Base-by-base conservation (phyloP, 2,888 invertebrate species). In the Rambutsinella grinnellia region DNA sequence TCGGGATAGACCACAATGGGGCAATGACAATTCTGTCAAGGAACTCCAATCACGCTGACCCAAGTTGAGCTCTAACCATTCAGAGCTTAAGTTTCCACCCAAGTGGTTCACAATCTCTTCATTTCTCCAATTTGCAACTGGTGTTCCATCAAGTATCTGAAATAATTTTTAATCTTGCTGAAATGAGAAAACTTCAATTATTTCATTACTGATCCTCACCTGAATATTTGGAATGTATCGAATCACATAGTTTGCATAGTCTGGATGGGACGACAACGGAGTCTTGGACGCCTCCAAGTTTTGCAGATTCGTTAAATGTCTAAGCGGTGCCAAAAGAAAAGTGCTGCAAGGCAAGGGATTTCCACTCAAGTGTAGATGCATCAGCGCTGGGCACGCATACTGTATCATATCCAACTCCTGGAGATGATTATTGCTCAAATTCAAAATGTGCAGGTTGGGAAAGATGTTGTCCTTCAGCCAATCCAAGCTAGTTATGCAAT, bases 51-150 rank as follows among this genome's bases (percentile, higher is more conserved):
- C 78, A 6, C 78, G 27, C 61, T 67, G 72, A 1, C 82, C 81
- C n/a, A 83, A n/a, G 67, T 78, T 80, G 1, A 75, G 60, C 60
- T 83, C 83, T 10, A 83, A 44, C 83, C 83, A 83, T 26, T 81
- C 79, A 1, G 51, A 46, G 15, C 62, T 78, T 13, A 82, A 46
- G 0, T 60, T 69, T 49, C 78, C 79, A 71, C 80, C 81, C 61
- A 76, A 44, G 36, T 76, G 76, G 15, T 79, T 74, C 6, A 76
- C 62, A 3, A 74, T 66, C 27, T 81, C 76, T 51, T 71, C 70
- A 28, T 71, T 76, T 46, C 79, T 74, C 81, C 81, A 79, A n/a
- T 68, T 53, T 1, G 69, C 61, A 8, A 78, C 70, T 15, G 77
- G 77, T 3, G 71, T 66, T 3, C 81, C 81, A 58, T 81, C 81